Conservation (phyloP, 2,797 vertebrate species). For the Scyliorhinus canicula region DNA sequence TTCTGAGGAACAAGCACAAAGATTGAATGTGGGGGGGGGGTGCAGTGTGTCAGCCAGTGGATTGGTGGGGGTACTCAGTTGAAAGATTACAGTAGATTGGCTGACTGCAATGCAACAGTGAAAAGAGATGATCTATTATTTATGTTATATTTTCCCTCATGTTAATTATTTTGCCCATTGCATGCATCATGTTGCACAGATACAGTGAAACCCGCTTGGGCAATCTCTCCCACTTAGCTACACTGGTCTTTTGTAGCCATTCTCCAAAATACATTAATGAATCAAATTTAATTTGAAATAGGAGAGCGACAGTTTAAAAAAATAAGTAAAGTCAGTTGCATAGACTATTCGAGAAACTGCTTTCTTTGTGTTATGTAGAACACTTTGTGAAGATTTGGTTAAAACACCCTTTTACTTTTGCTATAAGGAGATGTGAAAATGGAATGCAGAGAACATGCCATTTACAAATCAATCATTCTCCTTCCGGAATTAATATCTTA, state of each 20-base stretch:
- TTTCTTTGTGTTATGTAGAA: not conserved
- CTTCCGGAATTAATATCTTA: not conserved
- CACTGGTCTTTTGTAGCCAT: not conserved
- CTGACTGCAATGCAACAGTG: not conserved
- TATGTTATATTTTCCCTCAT: not conserved
- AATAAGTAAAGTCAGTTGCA: not conserved
- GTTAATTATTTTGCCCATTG: not conserved
- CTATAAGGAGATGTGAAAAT: not conserved
- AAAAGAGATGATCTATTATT: not conserved
- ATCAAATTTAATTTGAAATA: not conserved
- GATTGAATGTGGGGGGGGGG: too few relatives aligned
- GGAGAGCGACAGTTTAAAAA: not conserved
- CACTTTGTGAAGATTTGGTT: not conserved
- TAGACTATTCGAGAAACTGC: not conserved
- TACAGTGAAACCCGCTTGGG: not conserved
- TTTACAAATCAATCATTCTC: not conserved
- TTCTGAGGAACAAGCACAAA: too few relatives aligned
- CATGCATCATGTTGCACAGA: not conserved
- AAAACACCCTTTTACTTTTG: not conserved
- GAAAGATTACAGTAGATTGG: not conserved
- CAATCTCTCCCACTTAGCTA: not conserved
- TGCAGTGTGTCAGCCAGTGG: too few relatives aligned
- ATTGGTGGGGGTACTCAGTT: not conserved
- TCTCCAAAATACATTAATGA: conserved; percentile 6
- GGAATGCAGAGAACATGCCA: not conserved